Conservation (phyloP, 2,797 vertebrate genomes). For the Macroramphosus scolopax region DNA sequence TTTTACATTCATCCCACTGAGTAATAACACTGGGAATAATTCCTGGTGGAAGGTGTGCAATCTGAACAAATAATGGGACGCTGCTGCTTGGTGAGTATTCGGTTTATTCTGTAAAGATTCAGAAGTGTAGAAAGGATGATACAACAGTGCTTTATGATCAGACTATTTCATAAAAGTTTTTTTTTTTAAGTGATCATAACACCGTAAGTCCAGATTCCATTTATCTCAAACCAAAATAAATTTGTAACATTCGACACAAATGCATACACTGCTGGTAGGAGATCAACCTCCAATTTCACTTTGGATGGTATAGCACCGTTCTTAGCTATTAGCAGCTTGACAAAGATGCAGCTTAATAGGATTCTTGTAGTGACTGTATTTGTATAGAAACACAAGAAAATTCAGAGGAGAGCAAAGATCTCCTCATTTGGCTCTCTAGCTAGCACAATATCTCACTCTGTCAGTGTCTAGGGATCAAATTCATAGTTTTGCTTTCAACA, state of each 20-base stretch:
- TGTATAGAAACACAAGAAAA: constrained; percentile 76
- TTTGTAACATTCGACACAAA: constrained; percentile 81
- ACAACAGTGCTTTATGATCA: constrained; percentile 81
- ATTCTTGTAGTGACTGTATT: constrained; percentile 78
- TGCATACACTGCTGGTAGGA: constrained; percentile 82
- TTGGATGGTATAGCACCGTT: constrained; percentile 83
- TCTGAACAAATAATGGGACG: constrained; percentile 29
- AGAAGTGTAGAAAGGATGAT: constrained; percentile 84
- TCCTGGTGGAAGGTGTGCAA: constrained; percentile 13
- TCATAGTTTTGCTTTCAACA: constrained; percentile 69
- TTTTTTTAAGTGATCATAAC: constrained; percentile 75
- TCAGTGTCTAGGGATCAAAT: constrained; percentile 76
- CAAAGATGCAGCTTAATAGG: constrained; percentile 81
- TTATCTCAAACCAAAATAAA: constrained; percentile 78
- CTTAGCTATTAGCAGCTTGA: constrained; percentile 81
- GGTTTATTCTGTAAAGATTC: constrained; percentile 85
- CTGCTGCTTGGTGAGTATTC: constrained; percentile 72
- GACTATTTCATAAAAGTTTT: constrained; percentile 78
- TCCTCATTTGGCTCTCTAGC: constrained; percentile 80
- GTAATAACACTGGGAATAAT: constrained; percentile 24
- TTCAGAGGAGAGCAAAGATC: constrained; percentile 71
- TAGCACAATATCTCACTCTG: constrained; percentile 75
- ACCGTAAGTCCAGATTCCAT: constrained; percentile 81
- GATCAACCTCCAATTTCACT: constrained; percentile 80
- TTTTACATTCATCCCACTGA: constrained; percentile 22